Conservation (phyloP, 1,140 invertebrate genomes). For the Diachasmimorpha longicaudata region DNA sequence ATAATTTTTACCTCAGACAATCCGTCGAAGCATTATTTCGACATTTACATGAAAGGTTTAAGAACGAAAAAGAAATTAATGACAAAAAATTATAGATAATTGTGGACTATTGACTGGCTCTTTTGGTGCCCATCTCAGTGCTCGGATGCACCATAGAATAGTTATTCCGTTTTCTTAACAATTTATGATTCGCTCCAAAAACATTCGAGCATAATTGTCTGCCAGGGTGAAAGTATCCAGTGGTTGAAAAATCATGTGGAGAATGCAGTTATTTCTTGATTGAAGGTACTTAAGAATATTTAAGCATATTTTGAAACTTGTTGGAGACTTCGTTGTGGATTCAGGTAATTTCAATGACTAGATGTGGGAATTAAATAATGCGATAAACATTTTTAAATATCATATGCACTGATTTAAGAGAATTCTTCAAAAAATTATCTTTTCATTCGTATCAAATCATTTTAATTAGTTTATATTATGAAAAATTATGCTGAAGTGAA, state of each 20-base stretch:
- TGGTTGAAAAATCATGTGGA: not conserved
- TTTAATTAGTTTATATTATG: too few relatives aligned
- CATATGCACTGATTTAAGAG: too few relatives aligned
- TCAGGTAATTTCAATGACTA: too few relatives aligned
- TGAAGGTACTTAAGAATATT: not conserved
- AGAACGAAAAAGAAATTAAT: too few relatives aligned
- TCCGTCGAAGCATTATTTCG: not conserved
- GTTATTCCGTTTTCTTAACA: not conserved
- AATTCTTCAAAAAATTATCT: too few relatives aligned
- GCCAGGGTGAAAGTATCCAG: not conserved
- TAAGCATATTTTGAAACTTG: too few relatives aligned
- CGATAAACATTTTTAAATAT: too few relatives aligned
- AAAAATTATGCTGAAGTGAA: too few relatives aligned
- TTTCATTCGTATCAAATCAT: too few relatives aligned
- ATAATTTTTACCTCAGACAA: conserved; percentile 18
- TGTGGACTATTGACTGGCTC: not conserved
- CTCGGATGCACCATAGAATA: not conserved
- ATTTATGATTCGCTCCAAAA: not conserved
- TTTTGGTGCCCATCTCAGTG: not conserved
- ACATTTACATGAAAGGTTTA: too few relatives aligned
- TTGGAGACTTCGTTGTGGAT: too few relatives aligned
- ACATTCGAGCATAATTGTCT: not conserved
- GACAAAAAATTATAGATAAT: not conserved
- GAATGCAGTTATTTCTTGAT: not conserved
- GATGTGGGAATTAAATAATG: too few relatives aligned